Percentiles rank a stretch among this genome's conserved stretches.
These are phyloP conservation scores for Epinephelus awoara DNA, from an alignment of 2,797 vertebrate species.

Conservation along the genomic window DNA sequence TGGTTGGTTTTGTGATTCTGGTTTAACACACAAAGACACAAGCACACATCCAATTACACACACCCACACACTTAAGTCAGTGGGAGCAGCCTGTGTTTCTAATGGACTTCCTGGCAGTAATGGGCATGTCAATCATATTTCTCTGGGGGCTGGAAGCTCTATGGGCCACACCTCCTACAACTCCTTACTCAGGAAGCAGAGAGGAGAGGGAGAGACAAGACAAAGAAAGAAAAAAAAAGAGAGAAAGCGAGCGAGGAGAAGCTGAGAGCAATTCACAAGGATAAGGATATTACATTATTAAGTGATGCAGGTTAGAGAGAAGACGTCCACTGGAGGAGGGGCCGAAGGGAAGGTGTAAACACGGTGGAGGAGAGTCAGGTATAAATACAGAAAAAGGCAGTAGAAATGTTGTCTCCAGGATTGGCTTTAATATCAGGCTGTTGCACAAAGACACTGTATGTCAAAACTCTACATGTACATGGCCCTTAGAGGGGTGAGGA, in stretches of 20 bases:
- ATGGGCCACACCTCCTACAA: constrained; percentile 40
- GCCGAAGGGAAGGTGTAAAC: neutral
- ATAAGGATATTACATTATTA: constrained; percentile 7
- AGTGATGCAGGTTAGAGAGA: neutral
- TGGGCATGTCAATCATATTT: constrained; percentile 66
- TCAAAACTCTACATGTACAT: constrained; percentile 35
- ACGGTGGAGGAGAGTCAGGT: neutral
- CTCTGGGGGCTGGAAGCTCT: constrained; percentile 51
- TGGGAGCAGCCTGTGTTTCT: constrained; percentile 55
- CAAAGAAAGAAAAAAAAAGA: constrained; percentile 4
- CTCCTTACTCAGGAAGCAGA: constrained; percentile 18
- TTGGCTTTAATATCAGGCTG: constrained; percentile 32
- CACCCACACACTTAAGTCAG: constrained; percentile 12
- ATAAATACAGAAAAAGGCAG: constrained; percentile 5
- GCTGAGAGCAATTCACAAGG: neutral
- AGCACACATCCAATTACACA: constrained; percentile 8
- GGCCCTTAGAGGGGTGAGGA: constrained; percentile 13
- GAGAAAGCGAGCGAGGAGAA: neutral
- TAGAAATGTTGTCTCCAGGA: neutral
- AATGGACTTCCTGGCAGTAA: constrained; percentile 77
- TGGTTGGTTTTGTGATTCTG: constrained; percentile 24
- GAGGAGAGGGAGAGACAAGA: constrained; percentile 15
- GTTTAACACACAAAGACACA: constrained; percentile 27
- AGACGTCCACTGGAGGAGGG: neutral
- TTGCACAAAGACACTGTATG: constrained; percentile 20